Evolutionary conservation across 2,888 invertebrate species (phyloP), one percentile per base, ranked within the genome.

Genomic region (Ophioninae sp.): DNA sequence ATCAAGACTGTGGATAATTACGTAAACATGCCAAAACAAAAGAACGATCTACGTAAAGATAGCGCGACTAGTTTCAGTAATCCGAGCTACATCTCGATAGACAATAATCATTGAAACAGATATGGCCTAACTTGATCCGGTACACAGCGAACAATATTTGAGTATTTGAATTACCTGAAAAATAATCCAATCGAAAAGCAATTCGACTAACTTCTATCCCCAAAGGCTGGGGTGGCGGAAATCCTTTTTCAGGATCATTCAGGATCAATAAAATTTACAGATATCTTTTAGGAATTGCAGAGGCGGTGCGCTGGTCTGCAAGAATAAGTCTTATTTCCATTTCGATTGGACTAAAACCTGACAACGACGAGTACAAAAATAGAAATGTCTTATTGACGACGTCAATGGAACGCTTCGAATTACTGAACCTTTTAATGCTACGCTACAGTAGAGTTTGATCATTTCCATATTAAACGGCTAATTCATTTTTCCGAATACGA

Each of bases 21-120:
- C 86, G 93, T 94, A 0, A 94, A 94, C 86, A 94, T 94, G 93
- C 94, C 94, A 0, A 93, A 93, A 84, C 93, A 94, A 84, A 94
- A 94, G 86, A 93, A 88, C 85, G 91, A 93, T 82, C 86, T 93
- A 30, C 91, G 85, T 23, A 88, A 85, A 59, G 88, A 89, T 17
- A 69, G 85, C 20, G 89, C 91, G 0, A 90, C 90, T 56, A 90
- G 92, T 68, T 93, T 92, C 73, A 91, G 90, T 41, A 93, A 93
- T 88, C 93, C 93, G 6, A 93, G 92, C 82, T 93, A 93, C 73
- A 89, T 92, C 51, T 89, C 90, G 51, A 91, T 93, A 85, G 86
- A 87, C 17, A 84, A 87, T 1, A 88, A 86, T 65, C 79, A 56
- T 6, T 65, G 63, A 20, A 37, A 51, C 51, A 51, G 51, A 13